phyloP scores from a whole-genome alignment of 2,113 vertebrate species.

The Entelurus aequoreus region DNA sequence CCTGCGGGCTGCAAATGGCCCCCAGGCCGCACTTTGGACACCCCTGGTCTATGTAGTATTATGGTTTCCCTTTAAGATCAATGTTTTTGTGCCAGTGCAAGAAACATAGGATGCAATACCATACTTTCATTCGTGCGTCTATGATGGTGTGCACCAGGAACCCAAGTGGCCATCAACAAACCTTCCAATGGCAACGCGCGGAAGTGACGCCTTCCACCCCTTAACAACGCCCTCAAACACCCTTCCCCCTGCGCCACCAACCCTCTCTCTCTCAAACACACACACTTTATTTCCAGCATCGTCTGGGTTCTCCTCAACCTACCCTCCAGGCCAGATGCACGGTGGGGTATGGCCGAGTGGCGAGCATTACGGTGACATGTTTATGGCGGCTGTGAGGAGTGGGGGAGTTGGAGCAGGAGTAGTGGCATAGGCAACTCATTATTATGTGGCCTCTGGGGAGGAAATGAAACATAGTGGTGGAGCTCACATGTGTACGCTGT shows the following conservation, averaged over 20 bases:
- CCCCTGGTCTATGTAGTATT: too few relatives aligned
- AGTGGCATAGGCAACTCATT: constrained; percentile 76
- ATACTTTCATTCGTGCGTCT: constrained; percentile 25
- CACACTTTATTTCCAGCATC: constrained; percentile 79
- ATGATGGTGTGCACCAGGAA: constrained; percentile 34
- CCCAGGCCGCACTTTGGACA: too few relatives aligned
- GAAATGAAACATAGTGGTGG: constrained; percentile 67
- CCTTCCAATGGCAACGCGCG: constrained; percentile 48
- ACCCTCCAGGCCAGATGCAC: constrained; percentile 79
- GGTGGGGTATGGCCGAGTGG: constrained; percentile 88
- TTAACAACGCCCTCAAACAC: constrained; percentile 37
- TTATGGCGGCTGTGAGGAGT: constrained; percentile 82
- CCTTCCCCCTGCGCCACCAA: not conserved
- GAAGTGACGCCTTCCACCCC: constrained; percentile 59
- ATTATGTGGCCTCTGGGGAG: constrained; percentile 64
- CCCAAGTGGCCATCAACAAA: constrained; percentile 34
- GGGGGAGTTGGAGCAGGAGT: constrained; percentile 59
- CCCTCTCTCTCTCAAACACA: not conserved
- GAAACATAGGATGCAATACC: constrained; percentile 35
- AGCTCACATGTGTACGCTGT: constrained; percentile 53
- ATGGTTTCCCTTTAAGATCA: too few relatives aligned
- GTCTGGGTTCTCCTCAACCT: constrained; percentile 78
- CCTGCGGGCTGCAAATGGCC: too few relatives aligned
- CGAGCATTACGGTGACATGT: constrained; percentile 95
- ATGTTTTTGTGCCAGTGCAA: not conserved